These are phyloP conservation scores for Lytechinus variegatus DNA, from an alignment of 35 echinoderm and acorn worm species.

Conservation along the genomic window DNA sequence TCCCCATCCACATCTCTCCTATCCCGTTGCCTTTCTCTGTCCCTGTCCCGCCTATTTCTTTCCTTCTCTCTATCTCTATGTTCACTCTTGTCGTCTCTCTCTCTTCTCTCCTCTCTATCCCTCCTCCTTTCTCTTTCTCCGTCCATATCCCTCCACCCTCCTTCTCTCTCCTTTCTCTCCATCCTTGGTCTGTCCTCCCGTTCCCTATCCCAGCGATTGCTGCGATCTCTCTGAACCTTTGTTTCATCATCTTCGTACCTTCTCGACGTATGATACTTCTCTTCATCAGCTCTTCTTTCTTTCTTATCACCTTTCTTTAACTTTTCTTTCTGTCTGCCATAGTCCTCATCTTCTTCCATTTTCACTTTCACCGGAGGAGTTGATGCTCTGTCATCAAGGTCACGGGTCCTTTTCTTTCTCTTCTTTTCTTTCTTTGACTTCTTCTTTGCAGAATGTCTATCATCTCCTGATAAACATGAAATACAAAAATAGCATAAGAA, in stretches of 20 bases:
- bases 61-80: not conserved
- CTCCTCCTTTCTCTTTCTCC: not conserved
- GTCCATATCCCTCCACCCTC: not conserved
- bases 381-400: conserved; percentile 5
- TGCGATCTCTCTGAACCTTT: not conserved
- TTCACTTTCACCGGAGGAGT: not conserved
- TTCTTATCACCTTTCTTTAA: not conserved
- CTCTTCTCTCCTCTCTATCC: not conserved
- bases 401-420: not conserved
- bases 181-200: not conserved
- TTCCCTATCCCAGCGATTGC: conserved; percentile 23
- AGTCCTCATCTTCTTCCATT: conserved; percentile 44
- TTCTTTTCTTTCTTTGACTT: conserved; percentile 70
- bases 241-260: not conserved
- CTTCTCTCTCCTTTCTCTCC: conserved; percentile 28
- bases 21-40: conserved; percentile 31
- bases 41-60: conserved; percentile 9
- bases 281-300: not conserved
- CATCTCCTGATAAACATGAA: not conserved
- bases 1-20: not conserved
- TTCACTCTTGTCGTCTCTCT: not conserved
- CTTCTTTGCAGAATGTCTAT: conserved; percentile 46
- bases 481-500: not conserved
- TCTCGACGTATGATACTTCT: not conserved
- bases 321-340: not conserved